These are phyloP conservation scores for Desmophyllum pertusum DNA, from an alignment of 92 coral and sea anemone genomes.

Conservation along the genomic window DNA sequence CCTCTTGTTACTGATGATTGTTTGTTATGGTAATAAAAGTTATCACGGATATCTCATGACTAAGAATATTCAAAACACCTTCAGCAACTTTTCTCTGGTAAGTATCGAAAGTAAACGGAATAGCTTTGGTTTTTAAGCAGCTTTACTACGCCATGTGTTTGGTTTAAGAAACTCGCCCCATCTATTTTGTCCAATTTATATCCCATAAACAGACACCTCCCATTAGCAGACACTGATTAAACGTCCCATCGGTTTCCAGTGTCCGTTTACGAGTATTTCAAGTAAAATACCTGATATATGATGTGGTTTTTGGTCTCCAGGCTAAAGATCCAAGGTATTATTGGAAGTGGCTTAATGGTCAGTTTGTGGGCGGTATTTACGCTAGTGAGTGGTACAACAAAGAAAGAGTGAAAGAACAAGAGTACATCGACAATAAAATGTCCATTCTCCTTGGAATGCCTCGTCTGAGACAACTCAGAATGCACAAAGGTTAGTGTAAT, in stretches of 20 bases:
- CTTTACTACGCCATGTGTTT: too few relatives aligned
- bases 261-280: not conserved
- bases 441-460: conserved; percentile 88
- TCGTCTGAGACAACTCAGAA: conserved; percentile 75
- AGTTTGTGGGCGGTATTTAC: conserved; percentile 45
- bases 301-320: conserved; percentile 33
- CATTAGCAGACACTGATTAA: too few relatives aligned
- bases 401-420: conserved; percentile 43
- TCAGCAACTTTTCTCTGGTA: conserved; percentile 75
- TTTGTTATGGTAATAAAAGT: conserved; percentile 79
- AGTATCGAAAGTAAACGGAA: too few relatives aligned
- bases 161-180: too few relatives aligned
- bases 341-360: conserved; percentile 76
- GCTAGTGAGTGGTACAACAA: conserved; percentile 82
- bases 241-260: too few relatives aligned
- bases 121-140: too few relatives aligned
- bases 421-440: conserved; percentile 69
- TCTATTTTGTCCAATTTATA: too few relatives aligned
- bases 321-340: conserved; percentile 54
- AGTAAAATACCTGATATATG: not conserved
- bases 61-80: conserved; percentile 58
- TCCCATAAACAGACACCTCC: too few relatives aligned
- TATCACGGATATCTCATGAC: conserved; percentile 75
- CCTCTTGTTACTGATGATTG: conserved; percentile 56
- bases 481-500: conserved; percentile 60